These are phyloP conservation scores for Pachydiplax longipennis DNA, from an alignment of 2,888 invertebrate genomes.

Conservation along the genomic window DNA sequence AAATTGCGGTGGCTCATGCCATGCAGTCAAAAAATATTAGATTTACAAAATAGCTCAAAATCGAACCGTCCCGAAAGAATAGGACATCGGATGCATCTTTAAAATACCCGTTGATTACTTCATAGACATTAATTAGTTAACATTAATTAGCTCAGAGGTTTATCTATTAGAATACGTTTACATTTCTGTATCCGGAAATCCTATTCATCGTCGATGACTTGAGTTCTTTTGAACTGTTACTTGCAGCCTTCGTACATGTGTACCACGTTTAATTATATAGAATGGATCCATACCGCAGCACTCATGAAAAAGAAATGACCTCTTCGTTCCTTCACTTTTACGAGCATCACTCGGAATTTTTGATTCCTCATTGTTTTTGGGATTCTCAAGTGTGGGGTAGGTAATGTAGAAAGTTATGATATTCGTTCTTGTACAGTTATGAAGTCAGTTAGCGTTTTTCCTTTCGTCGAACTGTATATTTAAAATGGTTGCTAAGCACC, in stretches of 20 bases:
- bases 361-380: neutral
- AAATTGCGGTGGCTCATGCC: neutral
- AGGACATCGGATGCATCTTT: neutral
- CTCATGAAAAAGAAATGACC: neutral
- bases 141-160: neutral
- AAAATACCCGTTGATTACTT: neutral
- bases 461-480: slow-evolving; percentile 31
- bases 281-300: neutral
- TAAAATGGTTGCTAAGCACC: slow-evolving; percentile 40
- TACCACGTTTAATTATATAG: neutral
- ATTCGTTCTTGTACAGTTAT: slow-evolving; percentile 35
- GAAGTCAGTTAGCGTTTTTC: slow-evolving; percentile 6
- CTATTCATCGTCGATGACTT: neutral
- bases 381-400: neutral
- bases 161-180: neutral
- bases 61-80: neutral
- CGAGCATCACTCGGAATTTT: neutral
- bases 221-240: neutral
- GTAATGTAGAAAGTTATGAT: neutral
- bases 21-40: neutral
- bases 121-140: neutral
- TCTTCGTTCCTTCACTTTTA: neutral
- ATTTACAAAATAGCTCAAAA: slow-evolving; percentile 16
- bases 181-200: neutral
- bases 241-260: neutral